A percentile compares a stretch with the other conserved stretches of the same genome.
phyloP scores from a whole-genome alignment of 2,888 invertebrate species.

The Caenorhabditis doughertyi region DNA sequence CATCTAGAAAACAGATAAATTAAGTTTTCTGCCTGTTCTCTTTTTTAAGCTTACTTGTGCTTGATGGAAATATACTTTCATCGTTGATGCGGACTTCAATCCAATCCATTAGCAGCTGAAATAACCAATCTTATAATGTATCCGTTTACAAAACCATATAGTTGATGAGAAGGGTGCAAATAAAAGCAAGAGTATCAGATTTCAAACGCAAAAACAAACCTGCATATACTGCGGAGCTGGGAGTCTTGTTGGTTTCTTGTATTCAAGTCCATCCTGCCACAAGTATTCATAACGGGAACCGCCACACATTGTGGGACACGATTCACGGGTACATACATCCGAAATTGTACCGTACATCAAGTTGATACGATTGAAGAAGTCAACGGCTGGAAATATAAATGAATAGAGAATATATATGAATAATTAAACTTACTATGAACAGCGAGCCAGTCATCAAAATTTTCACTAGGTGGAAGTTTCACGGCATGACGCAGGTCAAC shows the following conservation, averaged over 20 bases:
- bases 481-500: constrained; percentile 91
- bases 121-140: constrained; percentile 35
- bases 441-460: constrained; percentile 93
- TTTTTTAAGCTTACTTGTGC: constrained; percentile 38
- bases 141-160: constrained; percentile 45
- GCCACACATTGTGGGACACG: constrained; percentile 93
- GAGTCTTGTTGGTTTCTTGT: constrained; percentile 88
- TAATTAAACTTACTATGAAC: constrained; percentile 88
- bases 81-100: constrained; percentile 93
- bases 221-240: constrained; percentile 91
- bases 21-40: background rate
- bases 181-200: constrained; percentile 25
- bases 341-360: constrained; percentile 91
- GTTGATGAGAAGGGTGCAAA: constrained; percentile 42
- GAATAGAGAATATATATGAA: background rate
- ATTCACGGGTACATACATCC: constrained; percentile 90
- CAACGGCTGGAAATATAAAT: constrained; percentile 87
- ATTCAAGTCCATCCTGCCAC: constrained; percentile 91
- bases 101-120: constrained; percentile 87
- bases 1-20: constrained; percentile 87
- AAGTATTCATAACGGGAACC: constrained; percentile 92
- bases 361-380: constrained; percentile 95
- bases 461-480: constrained; percentile 89
- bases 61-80: constrained; percentile 87
- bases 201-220: constrained; percentile 46